A percentile compares a stretch with the other conserved stretches of the same genome.
Conservation (phyloP, 92 coral and sea anemone species). For the Siderastrea radians region DNA sequence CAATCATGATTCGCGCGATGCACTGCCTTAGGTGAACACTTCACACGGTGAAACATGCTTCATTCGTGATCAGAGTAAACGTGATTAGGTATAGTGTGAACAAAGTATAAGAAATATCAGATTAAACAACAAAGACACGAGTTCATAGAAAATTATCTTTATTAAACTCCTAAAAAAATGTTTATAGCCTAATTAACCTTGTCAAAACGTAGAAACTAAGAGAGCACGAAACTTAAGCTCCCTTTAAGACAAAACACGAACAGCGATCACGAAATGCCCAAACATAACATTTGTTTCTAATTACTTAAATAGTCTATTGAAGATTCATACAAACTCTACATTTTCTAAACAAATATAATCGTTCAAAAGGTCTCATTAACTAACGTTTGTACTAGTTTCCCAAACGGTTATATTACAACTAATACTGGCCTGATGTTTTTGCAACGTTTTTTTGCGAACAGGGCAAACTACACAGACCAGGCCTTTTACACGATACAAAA, state of each 20-base stretch:
- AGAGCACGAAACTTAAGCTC: background rate
- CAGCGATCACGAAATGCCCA: background rate
- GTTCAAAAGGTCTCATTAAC: slow-evolving; percentile 10
- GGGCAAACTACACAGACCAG: background rate
- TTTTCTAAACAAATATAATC: slow-evolving; percentile 30
- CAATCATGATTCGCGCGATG: too few relatives aligned
- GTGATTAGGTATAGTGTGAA: too few relatives aligned
- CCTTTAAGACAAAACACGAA: background rate
- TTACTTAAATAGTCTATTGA: slow-evolving; percentile 33
- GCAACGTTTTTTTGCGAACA: background rate
- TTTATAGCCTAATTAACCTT: background rate
- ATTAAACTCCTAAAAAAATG: slow-evolving; percentile 21
- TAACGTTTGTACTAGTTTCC: slow-evolving; percentile 3
- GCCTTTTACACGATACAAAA: slow-evolving; percentile 23
- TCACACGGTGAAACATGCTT: too few relatives aligned
- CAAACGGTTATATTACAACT: slow-evolving; percentile 11
- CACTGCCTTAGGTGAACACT: too few relatives aligned
- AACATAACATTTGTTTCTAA: slow-evolving; percentile 5
- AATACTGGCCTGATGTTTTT: background rate
- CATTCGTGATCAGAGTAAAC: too few relatives aligned
- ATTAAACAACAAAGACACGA: background rate
- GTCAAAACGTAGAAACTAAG: slow-evolving; percentile 7
- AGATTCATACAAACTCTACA: slow-evolving; percentile 20
- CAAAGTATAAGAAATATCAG: too few relatives aligned
- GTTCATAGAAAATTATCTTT: slow-evolving; percentile 29